Conservation (phyloP, 1,140 invertebrate species). For the Aphaenogaster ashmeadi region DNA sequence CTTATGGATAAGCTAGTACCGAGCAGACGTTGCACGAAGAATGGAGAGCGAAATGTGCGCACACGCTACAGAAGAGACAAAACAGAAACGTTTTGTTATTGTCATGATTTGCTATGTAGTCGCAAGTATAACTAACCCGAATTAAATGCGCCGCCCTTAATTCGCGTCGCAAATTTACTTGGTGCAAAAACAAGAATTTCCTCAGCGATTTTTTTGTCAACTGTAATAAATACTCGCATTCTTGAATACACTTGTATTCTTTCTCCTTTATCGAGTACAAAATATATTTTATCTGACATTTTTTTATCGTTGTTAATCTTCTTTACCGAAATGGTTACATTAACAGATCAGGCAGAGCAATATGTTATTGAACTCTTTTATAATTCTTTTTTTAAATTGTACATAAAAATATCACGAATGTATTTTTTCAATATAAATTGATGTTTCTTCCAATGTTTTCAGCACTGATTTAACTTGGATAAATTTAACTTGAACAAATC, state of each 20-base stretch:
- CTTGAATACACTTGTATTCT: neutral
- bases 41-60: slow-evolving; percentile 21
- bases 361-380: neutral
- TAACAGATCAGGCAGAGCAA: neutral
- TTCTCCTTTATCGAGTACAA: neutral
- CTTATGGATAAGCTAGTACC: slow-evolving; percentile 46
- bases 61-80: neutral
- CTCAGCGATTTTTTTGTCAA: neutral
- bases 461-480: neutral
- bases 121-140: neutral
- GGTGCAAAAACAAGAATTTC: neutral
- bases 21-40: slow-evolving; percentile 10
- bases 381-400: neutral
- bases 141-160: neutral
- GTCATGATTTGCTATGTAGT: neutral
- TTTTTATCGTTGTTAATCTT: neutral
- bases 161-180: neutral
- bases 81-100: neutral
- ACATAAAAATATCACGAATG: neutral
- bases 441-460: neutral
- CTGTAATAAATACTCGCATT: neutral
- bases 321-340: neutral
- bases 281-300: slow-evolving; percentile 10
- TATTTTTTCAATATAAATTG: neutral
- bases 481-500: slow-evolving; percentile 13